These are phyloP conservation scores for Paramisgurnus dabryanus DNA, from an alignment of 2,113 vertebrate genomes.

Conservation along the genomic window DNA sequence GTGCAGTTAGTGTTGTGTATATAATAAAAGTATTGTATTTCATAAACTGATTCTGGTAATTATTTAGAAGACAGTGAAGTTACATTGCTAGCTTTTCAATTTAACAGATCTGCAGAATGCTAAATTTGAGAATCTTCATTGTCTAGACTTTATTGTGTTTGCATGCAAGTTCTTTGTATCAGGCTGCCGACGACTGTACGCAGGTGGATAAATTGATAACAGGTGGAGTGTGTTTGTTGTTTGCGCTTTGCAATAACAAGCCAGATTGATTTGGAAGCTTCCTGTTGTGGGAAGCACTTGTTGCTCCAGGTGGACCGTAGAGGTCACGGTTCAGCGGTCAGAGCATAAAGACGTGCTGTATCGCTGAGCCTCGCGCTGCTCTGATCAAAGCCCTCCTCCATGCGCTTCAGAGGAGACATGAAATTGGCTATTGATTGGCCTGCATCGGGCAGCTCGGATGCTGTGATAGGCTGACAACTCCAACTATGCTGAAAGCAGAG, in stretches of 20 bases:
- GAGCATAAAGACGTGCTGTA: slow-evolving; percentile 69
- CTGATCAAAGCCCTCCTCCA: slow-evolving; percentile 80
- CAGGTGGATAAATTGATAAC: slow-evolving; percentile 65
- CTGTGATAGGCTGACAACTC: slow-evolving; percentile 51
- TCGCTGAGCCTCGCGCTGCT: slow-evolving; percentile 70
- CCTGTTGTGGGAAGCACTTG: slow-evolving; percentile 54
- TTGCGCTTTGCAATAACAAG: slow-evolving; percentile 54
- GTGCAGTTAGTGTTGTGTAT: no score
- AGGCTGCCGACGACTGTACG: slow-evolving; percentile 55
- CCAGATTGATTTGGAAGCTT: slow-evolving; percentile 59
- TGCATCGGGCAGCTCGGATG: slow-evolving; percentile 53
- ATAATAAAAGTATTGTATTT: no score
- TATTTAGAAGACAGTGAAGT: no score
- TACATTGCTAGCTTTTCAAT: no score
- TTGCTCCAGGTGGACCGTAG: slow-evolving; percentile 75
- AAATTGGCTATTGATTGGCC: slow-evolving; percentile 84
- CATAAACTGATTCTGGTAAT: no score
- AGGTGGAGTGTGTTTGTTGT: slow-evolving; percentile 68
- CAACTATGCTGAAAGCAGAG: slow-evolving; percentile 49
- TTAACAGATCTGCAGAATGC: no score
- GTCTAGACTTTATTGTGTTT: neutral
- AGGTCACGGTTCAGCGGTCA: slow-evolving; percentile 74
- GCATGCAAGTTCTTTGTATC: neutral
- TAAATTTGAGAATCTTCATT: no score
- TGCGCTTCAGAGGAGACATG: slow-evolving; percentile 79